Base-by-base conservation (phyloP, 2,888 invertebrate genomes). In the Lamproptera curius region DNA sequence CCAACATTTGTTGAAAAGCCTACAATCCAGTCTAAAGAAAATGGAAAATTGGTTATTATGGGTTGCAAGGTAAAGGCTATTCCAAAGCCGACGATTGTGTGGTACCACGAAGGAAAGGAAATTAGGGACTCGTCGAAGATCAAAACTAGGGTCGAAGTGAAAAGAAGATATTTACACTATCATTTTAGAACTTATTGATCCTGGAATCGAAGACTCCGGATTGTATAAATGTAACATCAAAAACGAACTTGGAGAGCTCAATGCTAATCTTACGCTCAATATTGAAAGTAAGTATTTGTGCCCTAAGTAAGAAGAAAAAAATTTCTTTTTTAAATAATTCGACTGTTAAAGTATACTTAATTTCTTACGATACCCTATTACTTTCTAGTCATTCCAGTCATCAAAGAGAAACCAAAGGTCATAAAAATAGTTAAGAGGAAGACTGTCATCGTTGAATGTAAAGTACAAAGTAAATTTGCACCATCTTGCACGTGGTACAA, bases 171-270 rank as follows among this genome's bases (percentile, higher is more conserved):
- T 95, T 59, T 97, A 95, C 83, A 94, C 95, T 64, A 95, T 97
- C 51, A 92, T 94, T 75, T 84, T 97, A 60, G 96, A 96, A 81
- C 89, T 97, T 33, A 91, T 92, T 67, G 97, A 97, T 85, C 97
- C 98, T 57, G 95, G 95, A 70, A 91, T 96, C 56, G 95, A 96
- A 70, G 99, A 99, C 88, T 98, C 98, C 64, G 99, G 99, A 59
- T 90, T 98, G 55, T 99, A 99, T 89, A 98, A 98, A 83, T 98
- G 99, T 82, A 97, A 97, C 71, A 97, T 98, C 67, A 97, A 97
- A 82, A 99, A 98, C 85, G 92, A 93, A 68, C 92, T 96, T 73
- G 99, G 99, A 63, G 98, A 99, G 90, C 92, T 97, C 58, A 98
- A 98, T 77, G 98, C 98, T 52, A 98, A 98, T 87, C 91, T 98